These are phyloP conservation scores for Phymanthus crucifer DNA, from an alignment of 92 coral and sea anemone genomes.

Conservation along the genomic window DNA sequence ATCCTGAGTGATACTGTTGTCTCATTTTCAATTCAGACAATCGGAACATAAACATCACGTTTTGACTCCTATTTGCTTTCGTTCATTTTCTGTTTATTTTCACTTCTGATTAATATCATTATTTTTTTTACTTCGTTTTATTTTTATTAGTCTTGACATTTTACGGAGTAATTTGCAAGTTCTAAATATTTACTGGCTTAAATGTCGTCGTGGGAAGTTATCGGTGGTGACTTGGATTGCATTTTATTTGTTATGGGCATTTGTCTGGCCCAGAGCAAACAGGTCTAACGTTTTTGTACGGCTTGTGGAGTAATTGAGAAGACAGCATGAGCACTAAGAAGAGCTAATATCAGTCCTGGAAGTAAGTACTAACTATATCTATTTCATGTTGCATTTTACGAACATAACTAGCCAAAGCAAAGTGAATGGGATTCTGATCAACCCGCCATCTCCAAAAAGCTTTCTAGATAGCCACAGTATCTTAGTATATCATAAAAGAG, in stretches of 20 bases:
- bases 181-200: slow-evolving; percentile 26
- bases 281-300: too few relatives aligned
- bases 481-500: too few relatives aligned
- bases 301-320: too few relatives aligned
- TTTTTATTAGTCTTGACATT: slow-evolving; percentile 8
- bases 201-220: neutral
- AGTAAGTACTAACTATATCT: too few relatives aligned
- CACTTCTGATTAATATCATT: neutral
- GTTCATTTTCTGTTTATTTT: neutral
- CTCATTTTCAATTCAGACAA: slow-evolving; percentile 10
- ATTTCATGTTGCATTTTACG: too few relatives aligned
- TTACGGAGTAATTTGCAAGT: slow-evolving; percentile 27
- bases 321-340: too few relatives aligned
- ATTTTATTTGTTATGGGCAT: neutral
- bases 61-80: neutral
- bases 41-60: slow-evolving; percentile 33
- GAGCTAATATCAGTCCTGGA: too few relatives aligned
- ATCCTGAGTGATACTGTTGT: neutral
- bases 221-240: neutral
- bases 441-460: too few relatives aligned
- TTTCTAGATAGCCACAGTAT: too few relatives aligned
- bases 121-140: neutral
- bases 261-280: neutral
- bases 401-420: too few relatives aligned
- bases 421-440: too few relatives aligned